Evolutionary conservation across 2,797 vertebrate species (phyloP), one percentile per base, ranked within the genome.

Genomic region (Sebastes cheni): DNA sequence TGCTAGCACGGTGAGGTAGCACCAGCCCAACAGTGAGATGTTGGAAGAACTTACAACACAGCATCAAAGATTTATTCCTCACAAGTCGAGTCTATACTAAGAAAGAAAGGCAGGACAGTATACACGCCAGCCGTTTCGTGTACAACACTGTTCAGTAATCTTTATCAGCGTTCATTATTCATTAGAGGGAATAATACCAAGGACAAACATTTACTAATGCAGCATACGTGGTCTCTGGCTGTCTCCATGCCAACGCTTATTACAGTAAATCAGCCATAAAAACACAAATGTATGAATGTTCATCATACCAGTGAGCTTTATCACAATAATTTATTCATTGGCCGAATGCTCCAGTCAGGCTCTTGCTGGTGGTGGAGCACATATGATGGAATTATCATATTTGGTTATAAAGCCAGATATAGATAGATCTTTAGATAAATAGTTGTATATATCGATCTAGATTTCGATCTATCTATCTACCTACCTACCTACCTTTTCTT

Each of bases 191-290:
- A 91, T 90, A 90, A 91, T 77, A 87, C 52, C 86, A 88, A 91
- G 89, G 86, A 85, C 87, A 89, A 89, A 86, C 83, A 85, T 93
- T 91, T 90, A 76, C 79, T 87, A 82, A 87, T 91, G 83, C 73
- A 67, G 79, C 81, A 79, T 46, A 79, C 50, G 42, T 86, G 54
- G 71, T 72, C 77, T 75, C 67, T 65, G 82, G 72, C 80, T 72
- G 84, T 91, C 83, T 82, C 84, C 79, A 86, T 90, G 89, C 83
- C 92, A 91, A 80, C 61, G 16, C 70, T 67, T 84, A 87, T 89
- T 90, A 90, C 50, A 74, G 65, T 70, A 77, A 85, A 88, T 82
- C 82, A 91, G 72, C 77, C 78, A 58, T 82, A 79, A 86, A 87
- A 89, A 84, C 75, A 89, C 71, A 73, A 88, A 89, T 66, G 62